Evolutionary conservation across 1,140 invertebrate species (phyloP).

Genomic region (Spodoptera frugiperda): DNA sequence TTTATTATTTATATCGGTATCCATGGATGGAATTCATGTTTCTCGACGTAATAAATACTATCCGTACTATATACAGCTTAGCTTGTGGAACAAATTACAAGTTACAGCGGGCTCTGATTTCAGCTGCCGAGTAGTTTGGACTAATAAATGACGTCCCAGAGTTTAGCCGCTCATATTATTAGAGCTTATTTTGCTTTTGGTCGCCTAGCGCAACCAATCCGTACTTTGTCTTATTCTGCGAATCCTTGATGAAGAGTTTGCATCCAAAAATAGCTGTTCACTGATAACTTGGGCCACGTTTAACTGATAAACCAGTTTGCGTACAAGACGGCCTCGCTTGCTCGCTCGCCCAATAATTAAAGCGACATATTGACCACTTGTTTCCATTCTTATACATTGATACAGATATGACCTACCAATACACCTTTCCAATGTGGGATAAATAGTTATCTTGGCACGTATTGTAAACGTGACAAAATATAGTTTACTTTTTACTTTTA

Average conservation of each 20-base stretch:
- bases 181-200: not conserved
- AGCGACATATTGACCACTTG: conserved; percentile 78
- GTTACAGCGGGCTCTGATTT: conserved; percentile 22
- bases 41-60: conserved; percentile 42
- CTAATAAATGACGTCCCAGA: not conserved
- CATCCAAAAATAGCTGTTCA: conserved; percentile 38
- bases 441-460: conserved; percentile 57
- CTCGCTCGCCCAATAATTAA: conserved; percentile 78
- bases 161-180: too few species aligned
- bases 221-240: not conserved
- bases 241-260: conserved; percentile 11
- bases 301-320: conserved; percentile 81
- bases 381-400: conserved; percentile 75
- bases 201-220: not conserved
- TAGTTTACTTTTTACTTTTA: conserved; percentile 47
- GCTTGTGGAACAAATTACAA: conserved; percentile 53
- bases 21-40: conserved; percentile 52
- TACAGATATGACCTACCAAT: conserved; percentile 68
- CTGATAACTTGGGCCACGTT: conserved; percentile 65
- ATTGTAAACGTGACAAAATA: conserved; percentile 50
- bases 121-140: not conserved
- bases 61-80: conserved; percentile 30
- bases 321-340: conserved; percentile 77
- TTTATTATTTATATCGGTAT: conserved; percentile 45
- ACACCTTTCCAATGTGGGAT: conserved; percentile 60